Evolutionary conservation across 1,140 invertebrate genomes (phyloP).

Genomic region (Acyrthosiphon pisum): DNA sequence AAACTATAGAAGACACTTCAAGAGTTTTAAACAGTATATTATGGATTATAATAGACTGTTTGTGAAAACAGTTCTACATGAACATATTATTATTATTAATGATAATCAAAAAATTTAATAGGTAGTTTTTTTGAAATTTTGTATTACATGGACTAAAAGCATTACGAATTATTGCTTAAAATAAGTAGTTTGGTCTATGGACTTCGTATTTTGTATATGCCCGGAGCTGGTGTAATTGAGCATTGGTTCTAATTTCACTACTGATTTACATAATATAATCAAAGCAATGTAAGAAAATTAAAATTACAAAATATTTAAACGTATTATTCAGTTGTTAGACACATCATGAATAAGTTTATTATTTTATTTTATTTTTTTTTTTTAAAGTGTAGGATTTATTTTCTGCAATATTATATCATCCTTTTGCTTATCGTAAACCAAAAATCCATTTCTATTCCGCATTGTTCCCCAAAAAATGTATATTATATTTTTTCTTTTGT

Average conservation of each 20-base stretch:
- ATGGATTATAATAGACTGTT: neutral
- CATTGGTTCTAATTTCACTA: neutral
- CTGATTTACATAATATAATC: neutral
- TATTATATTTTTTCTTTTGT: neutral
- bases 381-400: neutral
- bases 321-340: neutral
- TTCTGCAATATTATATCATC: neutral
- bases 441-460: neutral
- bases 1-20: neutral
- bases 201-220: neutral
- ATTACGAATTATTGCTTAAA: neutral
- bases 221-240: neutral
- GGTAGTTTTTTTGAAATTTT: neutral
- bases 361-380: neutral
- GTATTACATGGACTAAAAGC: neutral
- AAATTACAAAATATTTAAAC: neutral
- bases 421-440: neutral
- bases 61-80: neutral
- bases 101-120: neutral
- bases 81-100: neutral
- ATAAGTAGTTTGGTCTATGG: neutral
- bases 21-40: neutral
- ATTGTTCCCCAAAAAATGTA: neutral
- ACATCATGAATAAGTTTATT: neutral
- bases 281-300: neutral